Evolutionary conservation across 2,888 invertebrate species (phyloP), one percentile per base, ranked within the genome.

Genomic region (Troilus luridus): DNA sequence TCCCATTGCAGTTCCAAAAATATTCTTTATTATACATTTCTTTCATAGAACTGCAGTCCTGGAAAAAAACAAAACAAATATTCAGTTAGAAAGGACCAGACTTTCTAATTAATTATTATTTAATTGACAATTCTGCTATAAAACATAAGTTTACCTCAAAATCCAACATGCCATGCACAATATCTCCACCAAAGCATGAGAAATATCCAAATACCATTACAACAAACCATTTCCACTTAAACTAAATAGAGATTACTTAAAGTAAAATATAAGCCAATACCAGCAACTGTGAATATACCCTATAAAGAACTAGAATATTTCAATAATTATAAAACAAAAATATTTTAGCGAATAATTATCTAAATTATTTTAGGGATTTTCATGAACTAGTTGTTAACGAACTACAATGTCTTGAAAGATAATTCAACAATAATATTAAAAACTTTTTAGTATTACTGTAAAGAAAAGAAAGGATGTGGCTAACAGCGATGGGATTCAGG

Each of bases 101-200:
- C 88, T 60, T 88, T 27, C 14, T 19, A 27, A 60, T 88, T 27
- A 88, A 17, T 88, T 10, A 41, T 3, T 60, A n/a, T 10, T 62
- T 60, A 60, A 27, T 3, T 60, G 14, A 88, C 8, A 88, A 10
- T 24, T 59, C 0, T 27, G 60, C 24, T 21, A 60, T 24, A 0
- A 27, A 27, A 85, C n/a, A 85, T 54, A 21, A 89, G 5, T 64
- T 89, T 64, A 67, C 64, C 72, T 90, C 90, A 54, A 62, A 72
- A 72, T 58, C 62, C 89, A 89, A 60, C 90, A 90, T 89, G 89
- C 89, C 89, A 89, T 90, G 90, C 90, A 90, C 90, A 77, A 41
- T 58, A 90, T 77, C 90, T 90, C 67, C 90, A 77, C 72, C 59
- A 90, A 85, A 77, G 89, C 89, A 89, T 67, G 41, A 89, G 85